Percentiles rank a stretch among this genome's conserved stretches.
Conservation (phyloP, 2,113 vertebrate genomes). For the Equus quagga region DNA sequence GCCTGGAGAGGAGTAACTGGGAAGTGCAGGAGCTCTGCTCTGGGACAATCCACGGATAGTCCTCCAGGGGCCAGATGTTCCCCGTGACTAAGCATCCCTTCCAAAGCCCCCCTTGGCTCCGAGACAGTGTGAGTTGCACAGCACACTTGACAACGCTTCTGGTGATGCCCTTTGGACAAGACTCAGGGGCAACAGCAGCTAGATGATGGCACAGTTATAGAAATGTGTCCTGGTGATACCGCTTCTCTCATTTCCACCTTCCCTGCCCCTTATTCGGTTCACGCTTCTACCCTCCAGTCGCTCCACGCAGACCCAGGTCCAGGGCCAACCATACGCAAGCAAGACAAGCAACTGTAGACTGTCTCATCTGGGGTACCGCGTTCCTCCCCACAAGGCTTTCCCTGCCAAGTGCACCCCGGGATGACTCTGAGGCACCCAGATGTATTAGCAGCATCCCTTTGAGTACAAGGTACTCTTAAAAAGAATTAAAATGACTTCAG, state of each 20-base stretch:
- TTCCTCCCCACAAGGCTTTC: too few species aligned
- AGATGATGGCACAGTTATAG: not conserved
- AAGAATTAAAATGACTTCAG: not conserved
- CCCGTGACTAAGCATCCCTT: not conserved
- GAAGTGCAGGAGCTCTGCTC: not conserved
- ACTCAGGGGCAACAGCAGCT: too few species aligned
- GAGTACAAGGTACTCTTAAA: not conserved
- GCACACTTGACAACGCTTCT: not conserved
- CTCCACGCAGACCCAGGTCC: not conserved
- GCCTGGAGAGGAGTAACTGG: not conserved
- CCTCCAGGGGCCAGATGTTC: not conserved
- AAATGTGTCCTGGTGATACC: not conserved
- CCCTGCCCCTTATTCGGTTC: too few species aligned
- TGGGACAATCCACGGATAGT: accelerated
- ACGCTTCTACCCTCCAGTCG: accelerated
- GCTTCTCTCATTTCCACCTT: not conserved
- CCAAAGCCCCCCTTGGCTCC: not conserved
- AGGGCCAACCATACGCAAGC: not conserved
- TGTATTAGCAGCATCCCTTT: not conserved
- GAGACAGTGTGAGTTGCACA: not conserved
- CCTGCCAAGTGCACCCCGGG: not conserved
- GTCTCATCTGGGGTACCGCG: not conserved
- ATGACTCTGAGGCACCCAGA: not conserved
- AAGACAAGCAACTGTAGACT: not conserved
- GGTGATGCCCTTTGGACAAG: not conserved